Conservation (phyloP, 2,113 vertebrate genomes). For the Malurus elegans region DNA sequence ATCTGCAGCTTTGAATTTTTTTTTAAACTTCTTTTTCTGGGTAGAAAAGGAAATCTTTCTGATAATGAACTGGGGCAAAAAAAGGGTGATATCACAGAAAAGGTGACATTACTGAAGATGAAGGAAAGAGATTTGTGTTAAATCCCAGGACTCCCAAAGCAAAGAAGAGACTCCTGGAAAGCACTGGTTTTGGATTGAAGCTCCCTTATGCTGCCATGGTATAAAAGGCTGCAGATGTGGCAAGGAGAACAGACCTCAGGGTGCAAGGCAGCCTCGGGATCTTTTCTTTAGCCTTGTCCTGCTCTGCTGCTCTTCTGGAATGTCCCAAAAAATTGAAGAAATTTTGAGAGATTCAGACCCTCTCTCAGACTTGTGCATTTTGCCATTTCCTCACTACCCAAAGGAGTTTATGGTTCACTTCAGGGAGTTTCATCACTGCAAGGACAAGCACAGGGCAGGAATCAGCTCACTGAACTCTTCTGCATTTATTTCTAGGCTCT, state of each 20-base stretch:
- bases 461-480: background rate
- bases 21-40: background rate
- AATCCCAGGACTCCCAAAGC: background rate
- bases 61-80: fast-evolving
- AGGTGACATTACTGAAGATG: background rate
- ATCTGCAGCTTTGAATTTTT: background rate
- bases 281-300: background rate
- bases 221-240: background rate
- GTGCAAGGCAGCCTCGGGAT: background rate
- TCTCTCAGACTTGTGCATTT: background rate
- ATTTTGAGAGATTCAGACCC: background rate
- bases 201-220: background rate
- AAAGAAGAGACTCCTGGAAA: background rate
- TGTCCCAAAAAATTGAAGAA: background rate
- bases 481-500: background rate
- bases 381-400: background rate
- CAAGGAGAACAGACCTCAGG: background rate
- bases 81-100: background rate
- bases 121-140: background rate
- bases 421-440: background rate
- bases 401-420: background rate
- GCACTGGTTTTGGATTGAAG: background rate
- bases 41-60: background rate
- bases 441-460: background rate
- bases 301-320: background rate